Base-by-base conservation (phyloP, 1,140 invertebrate genomes). In the Drosophila lacertosa region DNA sequence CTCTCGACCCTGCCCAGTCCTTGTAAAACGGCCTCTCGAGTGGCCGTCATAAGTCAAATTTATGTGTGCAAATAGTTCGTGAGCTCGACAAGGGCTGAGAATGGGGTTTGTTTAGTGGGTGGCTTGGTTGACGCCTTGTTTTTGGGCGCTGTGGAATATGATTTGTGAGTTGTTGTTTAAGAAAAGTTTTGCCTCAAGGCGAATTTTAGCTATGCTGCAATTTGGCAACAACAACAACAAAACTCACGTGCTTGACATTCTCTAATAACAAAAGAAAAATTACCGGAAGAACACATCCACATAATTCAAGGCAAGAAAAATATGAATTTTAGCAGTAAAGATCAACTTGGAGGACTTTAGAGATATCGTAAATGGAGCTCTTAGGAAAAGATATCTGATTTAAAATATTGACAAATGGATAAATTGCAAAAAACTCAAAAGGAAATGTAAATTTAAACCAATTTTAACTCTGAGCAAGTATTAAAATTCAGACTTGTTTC, bases 1-100 rank as follows among this genome's bases (percentile, higher is more conserved):
- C 11, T 24, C 22, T 53, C n/a, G 65, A 62, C 44, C 54, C 15
- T 40, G 42, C 24, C 62, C 26, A 58, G 26, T n/a, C 26, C 44
- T 35, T 58, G 15, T 15, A 29, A 15, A 35, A 48, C 55, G 9
- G 58, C 65, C 48, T 54, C 16, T 44, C 11, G 51, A 63, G 80
- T 66, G 78, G 76, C 72, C 78, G 77, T 73, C 82, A 81, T 86
- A 88, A 88, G 74, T 88, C 82, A 86, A 69, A 86, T 86, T 86
- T 86, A 86, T 86, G 81, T 81, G 82, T 86, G 82, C 77, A 88
- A 86, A 86, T 81, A 84, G 68, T 83, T 73, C 35, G 51, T 37
- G 16, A 44, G 70, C 26, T 29, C 59, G 11, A n/a, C 10, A 4
- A 1, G 15, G 16, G 3, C 13, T 11, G 13, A 18, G 13, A n/a